Base-by-base conservation (phyloP, 2,888 invertebrate species). In the Dryomyza anilis region DNA sequence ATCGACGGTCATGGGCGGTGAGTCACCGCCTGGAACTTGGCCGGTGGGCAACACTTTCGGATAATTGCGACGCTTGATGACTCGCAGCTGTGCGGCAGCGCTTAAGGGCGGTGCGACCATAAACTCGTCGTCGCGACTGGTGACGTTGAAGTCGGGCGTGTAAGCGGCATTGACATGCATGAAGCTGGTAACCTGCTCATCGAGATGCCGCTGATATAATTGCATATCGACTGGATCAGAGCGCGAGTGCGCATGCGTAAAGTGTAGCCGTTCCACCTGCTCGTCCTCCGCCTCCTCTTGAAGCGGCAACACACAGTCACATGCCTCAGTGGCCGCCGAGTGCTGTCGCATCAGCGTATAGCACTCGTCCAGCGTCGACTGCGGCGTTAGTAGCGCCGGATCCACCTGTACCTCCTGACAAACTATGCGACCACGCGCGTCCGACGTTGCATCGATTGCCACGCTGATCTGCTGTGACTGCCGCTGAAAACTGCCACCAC, bases 11-110 rank as follows among this genome's bases (percentile, higher is more conserved):
- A 73, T 73, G 48, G 73, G 72, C 29, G 72, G 71, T 4, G 72
- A 71, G 19, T 73, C 71, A 1, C 67, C 67, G 63, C 7, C 33
- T 46, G 6, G 60, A 50, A 27, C 64, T 59, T 3, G 60, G 46
- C 12, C 64, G 27, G 93, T 93, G n/a, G 94, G 94, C 33, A 94
- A 79, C 1, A 94, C 94, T 85, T 94, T 94, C 0, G 94, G 94
- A 76, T 90, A 94, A 78, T 93, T 94, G 71, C 92, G 85, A 65
- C 90, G 86, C 79, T 91, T 90, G 48, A 94, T 91, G 33, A 89
- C 89, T 67, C 87, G 84, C 59, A 93, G 78, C 0, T 92, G 89
- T 78, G 93, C 91, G 74, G 90, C 91, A 1, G 89, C 87, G 7
- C 88, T 88, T 46, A 90, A 78, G 3, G 85, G 60, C 14, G 64